Evolutionary conservation across 64 coral and sea anemone species (phyloP), one percentile per base, ranked within the genome.

Genomic region (Pachyseris speciosa): DNA sequence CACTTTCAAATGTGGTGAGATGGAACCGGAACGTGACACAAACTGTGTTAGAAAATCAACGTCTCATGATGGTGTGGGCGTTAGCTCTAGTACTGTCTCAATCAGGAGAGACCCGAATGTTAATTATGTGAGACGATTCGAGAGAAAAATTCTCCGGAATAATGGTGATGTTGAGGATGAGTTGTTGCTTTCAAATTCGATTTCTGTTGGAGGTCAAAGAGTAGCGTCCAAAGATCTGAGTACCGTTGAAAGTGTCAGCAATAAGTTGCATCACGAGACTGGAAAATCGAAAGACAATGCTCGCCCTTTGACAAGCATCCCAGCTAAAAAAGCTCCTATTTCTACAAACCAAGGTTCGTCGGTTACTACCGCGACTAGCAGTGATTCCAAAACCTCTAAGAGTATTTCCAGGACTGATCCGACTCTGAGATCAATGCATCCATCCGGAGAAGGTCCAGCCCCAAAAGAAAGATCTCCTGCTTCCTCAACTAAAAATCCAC

Each of bases 1-100:
- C 9, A 84, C 78, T n/a, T 92, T 92, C 20, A 81, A 63, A 47
- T 69, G 67, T 72, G 49, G 48, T 7, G 89, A 84, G n/a, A 90
- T 90, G 88, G 70, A 92, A 60, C 89, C 89, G 16, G 89, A 92
- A 44, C 68, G 67, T 40, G 89, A 92, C 55, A 84, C 77, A 81
- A 61, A 81, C 53, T 41, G 77, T 22, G 4, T 40, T 41, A 1
- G 16, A 39, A 63, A 26, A 24, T 7, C 16, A 81, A 12, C 53
- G 10, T 61, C 52, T 22, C 2, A 20, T 81, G 55, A 57, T 12
- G 37, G 28, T 4, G 44, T 11, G 22, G 33, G 19, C 32, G 77
- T 26, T 15, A 40, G 7, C 6, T 58, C 32, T 7, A 47, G 50
- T 30, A 16, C 42, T 7, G 70, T 74, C 40, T 41, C 70, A 2